A percentile compares a stretch with the other conserved stretches of the same genome.
Conservation (phyloP, 1,140 invertebrate species). For the Lasioglossum albipes region DNA sequence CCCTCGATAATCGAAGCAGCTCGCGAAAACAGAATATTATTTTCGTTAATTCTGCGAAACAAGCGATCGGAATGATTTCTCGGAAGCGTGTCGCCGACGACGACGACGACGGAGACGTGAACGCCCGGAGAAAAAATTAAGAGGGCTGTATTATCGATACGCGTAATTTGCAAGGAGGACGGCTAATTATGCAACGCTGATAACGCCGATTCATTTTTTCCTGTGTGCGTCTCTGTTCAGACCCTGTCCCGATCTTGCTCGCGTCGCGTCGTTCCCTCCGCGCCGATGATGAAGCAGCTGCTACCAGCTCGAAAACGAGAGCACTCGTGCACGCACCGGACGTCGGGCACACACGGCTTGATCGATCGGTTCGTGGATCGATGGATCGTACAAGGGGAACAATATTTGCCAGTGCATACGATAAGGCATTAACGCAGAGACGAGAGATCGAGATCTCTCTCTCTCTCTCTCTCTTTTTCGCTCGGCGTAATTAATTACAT, state of each 20-base stretch:
- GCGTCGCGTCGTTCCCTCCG: conserved; percentile 2
- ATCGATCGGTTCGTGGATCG: conserved; percentile 63
- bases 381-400: conserved; percentile 55
- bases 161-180: conserved; percentile 46
- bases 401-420: conserved; percentile 47
- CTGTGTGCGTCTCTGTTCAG: no score
- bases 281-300: conserved; percentile 55
- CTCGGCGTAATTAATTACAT: conserved; percentile 58
- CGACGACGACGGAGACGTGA: background rate
- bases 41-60: conserved; percentile 1
- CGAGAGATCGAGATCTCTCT: background rate
- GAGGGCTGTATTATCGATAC: conserved; percentile 42
- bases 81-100: background rate
- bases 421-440: conserved; percentile 40
- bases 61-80: background rate
- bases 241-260: background rate
- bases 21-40: background rate
- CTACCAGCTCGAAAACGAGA: conserved; percentile 40
- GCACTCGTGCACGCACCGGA: conserved; percentile 46
- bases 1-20: background rate
- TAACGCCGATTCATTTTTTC: conserved; percentile 52
- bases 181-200: conserved; percentile 49
- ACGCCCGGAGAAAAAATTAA: background rate
- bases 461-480: background rate
- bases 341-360: conserved; percentile 39